Percentiles rank a stretch among this genome's conserved stretches.
Evolutionary conservation across 2,797 vertebrate species (phyloP).

Genomic region (Synaphobranchus kaupii): DNA sequence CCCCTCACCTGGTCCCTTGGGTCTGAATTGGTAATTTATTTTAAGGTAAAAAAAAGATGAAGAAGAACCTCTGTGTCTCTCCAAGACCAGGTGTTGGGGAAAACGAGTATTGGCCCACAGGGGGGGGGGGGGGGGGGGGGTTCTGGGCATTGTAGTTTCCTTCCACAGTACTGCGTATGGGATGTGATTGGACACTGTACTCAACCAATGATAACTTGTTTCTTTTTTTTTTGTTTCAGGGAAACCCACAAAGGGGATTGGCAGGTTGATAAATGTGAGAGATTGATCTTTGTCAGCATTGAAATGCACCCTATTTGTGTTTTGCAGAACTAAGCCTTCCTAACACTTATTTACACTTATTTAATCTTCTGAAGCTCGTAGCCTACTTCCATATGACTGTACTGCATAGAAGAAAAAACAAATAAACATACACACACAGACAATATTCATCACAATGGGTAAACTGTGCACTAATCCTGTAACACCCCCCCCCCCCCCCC

Average conservation of each 20-base stretch:
- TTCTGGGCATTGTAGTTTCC: not conserved
- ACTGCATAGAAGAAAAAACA: not conserved
- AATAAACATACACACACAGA: not conserved
- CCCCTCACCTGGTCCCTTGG: too few relatives aligned
- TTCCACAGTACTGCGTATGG: not conserved
- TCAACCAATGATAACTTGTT: not conserved
- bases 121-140: not conserved
- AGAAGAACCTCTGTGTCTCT: not conserved
- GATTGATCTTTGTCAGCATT: not conserved
- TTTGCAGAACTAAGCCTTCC: not conserved
- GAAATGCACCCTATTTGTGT: not conserved
- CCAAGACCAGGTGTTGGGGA: not conserved
- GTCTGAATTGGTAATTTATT: too few relatives aligned
- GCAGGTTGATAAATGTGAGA: not conserved
- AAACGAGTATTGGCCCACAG: not conserved
- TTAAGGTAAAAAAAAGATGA: too few relatives aligned
- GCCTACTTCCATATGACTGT: not conserved
- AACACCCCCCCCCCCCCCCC: too few relatives aligned
- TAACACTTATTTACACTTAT: not conserved
- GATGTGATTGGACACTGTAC: not conserved
- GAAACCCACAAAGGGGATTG: not conserved
- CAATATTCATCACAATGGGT: not conserved
- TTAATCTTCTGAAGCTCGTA: not conserved
- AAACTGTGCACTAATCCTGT: not conserved
- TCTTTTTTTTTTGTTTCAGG: not conserved